A percentile compares a stretch with the other conserved stretches of the same genome.
Conservation (phyloP, 2,797 vertebrate species). For the Knipowitschia caucasica region DNA sequence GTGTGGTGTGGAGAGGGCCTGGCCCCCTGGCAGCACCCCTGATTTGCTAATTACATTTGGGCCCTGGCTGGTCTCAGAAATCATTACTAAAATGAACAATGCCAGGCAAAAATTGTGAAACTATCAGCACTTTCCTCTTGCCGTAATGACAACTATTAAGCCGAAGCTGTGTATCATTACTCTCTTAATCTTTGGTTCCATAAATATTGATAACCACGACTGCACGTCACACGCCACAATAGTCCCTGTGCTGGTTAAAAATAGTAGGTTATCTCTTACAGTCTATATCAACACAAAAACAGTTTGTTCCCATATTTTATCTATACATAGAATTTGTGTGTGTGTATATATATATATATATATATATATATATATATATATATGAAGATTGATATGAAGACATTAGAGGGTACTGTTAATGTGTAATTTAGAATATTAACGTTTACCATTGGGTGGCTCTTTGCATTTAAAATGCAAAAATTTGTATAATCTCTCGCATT, state of each 20-base stretch:
- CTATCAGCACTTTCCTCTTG: slow-evolving; percentile 74
- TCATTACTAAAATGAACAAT: slow-evolving; percentile 75
- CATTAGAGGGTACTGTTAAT: no score
- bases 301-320: no score
- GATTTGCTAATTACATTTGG: slow-evolving; percentile 76
- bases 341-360: no score
- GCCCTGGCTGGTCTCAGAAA: slow-evolving; percentile 71
- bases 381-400: no score
- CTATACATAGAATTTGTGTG: no score
- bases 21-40: slow-evolving; percentile 54
- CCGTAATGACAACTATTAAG: slow-evolving; percentile 77
- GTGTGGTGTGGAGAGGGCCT: no score
- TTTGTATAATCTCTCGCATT: no score
- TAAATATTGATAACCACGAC: slow-evolving; percentile 81
- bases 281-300: slow-evolving; percentile 45
- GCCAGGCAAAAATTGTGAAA: slow-evolving; percentile 67
- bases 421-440: no score
- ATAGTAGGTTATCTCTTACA: slow-evolving; percentile 72
- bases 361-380: no score
- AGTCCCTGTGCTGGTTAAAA: slow-evolving; percentile 76
- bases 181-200: slow-evolving; percentile 77
- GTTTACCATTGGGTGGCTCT: no score
- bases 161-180: slow-evolving; percentile 67
- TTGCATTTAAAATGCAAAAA: no score
- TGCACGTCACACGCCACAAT: slow-evolving; percentile 74